Base-by-base conservation (phyloP, 2,797 vertebrate genomes). In the Pangasius sanitwongsei region DNA sequence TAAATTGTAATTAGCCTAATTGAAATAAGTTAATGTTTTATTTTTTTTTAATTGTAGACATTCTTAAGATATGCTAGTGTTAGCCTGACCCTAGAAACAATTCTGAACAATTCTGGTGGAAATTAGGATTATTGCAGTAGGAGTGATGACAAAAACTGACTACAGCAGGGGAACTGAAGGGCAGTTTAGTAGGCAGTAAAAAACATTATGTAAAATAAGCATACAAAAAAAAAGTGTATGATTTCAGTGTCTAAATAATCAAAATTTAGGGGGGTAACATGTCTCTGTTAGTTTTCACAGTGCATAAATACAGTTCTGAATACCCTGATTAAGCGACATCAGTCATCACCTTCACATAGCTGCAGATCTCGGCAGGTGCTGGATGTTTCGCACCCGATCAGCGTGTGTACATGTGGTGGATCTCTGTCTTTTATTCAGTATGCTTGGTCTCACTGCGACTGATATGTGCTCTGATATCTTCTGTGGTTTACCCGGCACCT, bases 251-350 rank as follows among this genome's bases (percentile, higher is more conserved):
- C 48, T 6, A 50, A n/a, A n/a, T 50, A 1, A 9, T 55, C 2
- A 61, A 34, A 63, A 37, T 61, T 2, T 13, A 15, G 25, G 34
- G 41, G n/a, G 37, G 25, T 41, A 28, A 28, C 1, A 23, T 31
- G 75, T 63, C 59, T 44, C 57, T 83, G 37, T n/a, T 63, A 8
- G 81, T 44, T 18, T 65, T 83, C 81, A 83, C 59, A 83, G 81
- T 83, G 81, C 59, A 63, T 37, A 20, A 55, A 69, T 81, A 69
- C 59, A 65, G 34, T 41, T 72, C 84, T 55, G 50, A 55, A 50
- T 84, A 59, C 50, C 69, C 69, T 75, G 85, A 74, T 70, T 53
- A 13, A 34, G 41, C 7, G 15, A 44, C 0, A 44, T n/a, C 83
- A 53, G 13, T 86, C 41, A 16, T 57, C 85, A 44, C 34, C 3